Conservation (phyloP, 2,888 invertebrate species). For the Tachystola acroxantha region DNA sequence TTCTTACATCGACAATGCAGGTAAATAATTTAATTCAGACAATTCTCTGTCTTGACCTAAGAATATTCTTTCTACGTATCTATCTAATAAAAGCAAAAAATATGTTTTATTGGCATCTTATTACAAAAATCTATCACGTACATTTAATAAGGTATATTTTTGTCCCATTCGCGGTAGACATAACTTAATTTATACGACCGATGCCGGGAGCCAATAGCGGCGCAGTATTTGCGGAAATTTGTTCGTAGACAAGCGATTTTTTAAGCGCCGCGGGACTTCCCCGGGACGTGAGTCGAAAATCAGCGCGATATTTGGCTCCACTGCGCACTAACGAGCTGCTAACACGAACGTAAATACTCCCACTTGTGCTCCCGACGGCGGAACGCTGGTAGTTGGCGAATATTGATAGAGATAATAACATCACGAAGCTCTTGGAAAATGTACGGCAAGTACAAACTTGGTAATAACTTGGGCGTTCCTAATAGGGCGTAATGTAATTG, state of each 20-base stretch:
- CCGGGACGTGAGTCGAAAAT: conserved; percentile 48
- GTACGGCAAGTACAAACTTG: no score
- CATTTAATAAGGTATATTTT: no score
- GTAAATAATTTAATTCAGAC: no score
- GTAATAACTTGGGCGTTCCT: no score
- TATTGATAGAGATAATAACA: background rate
- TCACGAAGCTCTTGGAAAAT: background rate
- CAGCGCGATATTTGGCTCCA: conserved; percentile 26
- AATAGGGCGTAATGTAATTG: no score
- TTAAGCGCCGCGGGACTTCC: conserved; percentile 33
- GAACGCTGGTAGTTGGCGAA: background rate
- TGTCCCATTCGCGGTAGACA: conserved; percentile 35
- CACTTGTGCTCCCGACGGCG: background rate
- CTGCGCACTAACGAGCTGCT: conserved; percentile 26
- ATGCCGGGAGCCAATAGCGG: conserved; percentile 45
- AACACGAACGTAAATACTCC: background rate
- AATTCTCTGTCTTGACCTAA: no score
- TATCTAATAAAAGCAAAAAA: no score
- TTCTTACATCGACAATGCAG: no score
- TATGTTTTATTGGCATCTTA: no score
- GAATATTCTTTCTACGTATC: no score
- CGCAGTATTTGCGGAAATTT: conserved; percentile 50
- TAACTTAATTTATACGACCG: conserved; percentile 56
- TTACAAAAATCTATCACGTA: no score
- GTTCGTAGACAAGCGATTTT: conserved; percentile 51